A percentile compares a stretch with the other conserved stretches of the same genome.
phyloP scores from a whole-genome alignment of 2,888 invertebrate genomes.

The Pseudanteris insignis region DNA sequence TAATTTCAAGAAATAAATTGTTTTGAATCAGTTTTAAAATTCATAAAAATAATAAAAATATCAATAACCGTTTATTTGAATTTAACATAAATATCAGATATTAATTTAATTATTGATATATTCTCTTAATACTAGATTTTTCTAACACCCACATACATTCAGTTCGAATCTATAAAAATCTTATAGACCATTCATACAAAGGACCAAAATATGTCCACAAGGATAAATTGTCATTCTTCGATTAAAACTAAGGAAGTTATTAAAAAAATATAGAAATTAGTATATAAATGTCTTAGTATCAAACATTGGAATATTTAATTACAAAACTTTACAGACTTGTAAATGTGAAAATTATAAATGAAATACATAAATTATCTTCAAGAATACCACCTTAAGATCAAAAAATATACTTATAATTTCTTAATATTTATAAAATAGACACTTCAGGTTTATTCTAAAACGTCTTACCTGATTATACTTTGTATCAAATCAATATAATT shows the following conservation, averaged over 20 bases:
- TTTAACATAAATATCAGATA: too few relatives aligned
- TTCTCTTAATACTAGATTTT: not conserved
- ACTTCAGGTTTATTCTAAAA: too few relatives aligned
- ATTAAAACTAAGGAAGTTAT: not conserved
- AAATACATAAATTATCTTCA: not conserved
- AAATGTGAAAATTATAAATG: constrained; percentile 10
- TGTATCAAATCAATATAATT: too few relatives aligned
- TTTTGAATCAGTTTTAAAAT: too few relatives aligned
- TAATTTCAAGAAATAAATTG: too few relatives aligned
- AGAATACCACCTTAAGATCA: not conserved
- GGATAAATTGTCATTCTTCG: constrained; percentile 1
- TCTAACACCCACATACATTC: not conserved
- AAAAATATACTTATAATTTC: not conserved
- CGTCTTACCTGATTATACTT: too few relatives aligned
- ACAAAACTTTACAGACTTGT: constrained; percentile 24
- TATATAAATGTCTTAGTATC: not conserved
- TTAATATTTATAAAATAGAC: too few relatives aligned
- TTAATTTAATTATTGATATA: too few relatives aligned
- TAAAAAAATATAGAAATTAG: constrained; percentile 5
- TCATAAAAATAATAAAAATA: too few relatives aligned
- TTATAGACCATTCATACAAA: constrained; percentile 34
- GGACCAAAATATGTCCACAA: constrained; percentile 11
- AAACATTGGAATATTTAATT: constrained; percentile 8
- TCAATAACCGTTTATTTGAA: too few relatives aligned
- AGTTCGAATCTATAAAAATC: too few relatives aligned